Base-by-base conservation (phyloP, 2,888 invertebrate species). In the Tenthredo scrophulariae region DNA sequence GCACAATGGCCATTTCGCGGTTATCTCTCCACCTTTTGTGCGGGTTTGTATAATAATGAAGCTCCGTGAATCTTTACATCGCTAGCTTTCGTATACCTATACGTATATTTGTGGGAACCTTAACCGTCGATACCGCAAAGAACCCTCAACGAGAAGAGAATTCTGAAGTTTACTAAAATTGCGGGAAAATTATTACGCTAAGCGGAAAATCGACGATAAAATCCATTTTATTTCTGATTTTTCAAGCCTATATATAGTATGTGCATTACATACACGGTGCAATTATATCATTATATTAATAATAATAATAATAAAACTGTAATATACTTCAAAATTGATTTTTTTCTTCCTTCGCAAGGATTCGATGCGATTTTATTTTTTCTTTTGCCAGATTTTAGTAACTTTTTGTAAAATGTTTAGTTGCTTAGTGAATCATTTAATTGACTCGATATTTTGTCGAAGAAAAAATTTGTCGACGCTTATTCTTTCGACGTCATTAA, bases 11-110 rank as follows among this genome's bases (percentile, higher is more conserved):
- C 67, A 33, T 67, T 65, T 33, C 33, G 29, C 67, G 67, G 67
- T 67, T 67, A 67, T 67, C 67, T 33, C 18, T 5, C 33, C 29
- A 67, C 67, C 67, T 33, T 67, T 67, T 33, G 67, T 33, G 54
- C 18, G 29, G 33, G 15, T 33, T 67, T 15, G 67, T 33, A 67
- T 67, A 33, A 67, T 67, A 67, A 67, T 67, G 33, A 29, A 18
- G 29, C 67, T 67, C 18, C 15, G 67, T 26, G 13, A 65, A 65
- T 65, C 29, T 65, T 65, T 29, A 65, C 33, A 65, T 29, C 15
- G 15, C 18, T 33, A 67, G 18, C 67, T 33, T 26, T 15, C 13
- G 26, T 33, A 33, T 33, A 18, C 10, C 13, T 54, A 54, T 54
- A n/a, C 2, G 2, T 54, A 50, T 6, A n/a, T 18, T 54, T 18